These are phyloP conservation scores for Dryocosmus kuriphilus DNA, from an alignment of 2,888 invertebrate genomes.

Conservation along the genomic window DNA sequence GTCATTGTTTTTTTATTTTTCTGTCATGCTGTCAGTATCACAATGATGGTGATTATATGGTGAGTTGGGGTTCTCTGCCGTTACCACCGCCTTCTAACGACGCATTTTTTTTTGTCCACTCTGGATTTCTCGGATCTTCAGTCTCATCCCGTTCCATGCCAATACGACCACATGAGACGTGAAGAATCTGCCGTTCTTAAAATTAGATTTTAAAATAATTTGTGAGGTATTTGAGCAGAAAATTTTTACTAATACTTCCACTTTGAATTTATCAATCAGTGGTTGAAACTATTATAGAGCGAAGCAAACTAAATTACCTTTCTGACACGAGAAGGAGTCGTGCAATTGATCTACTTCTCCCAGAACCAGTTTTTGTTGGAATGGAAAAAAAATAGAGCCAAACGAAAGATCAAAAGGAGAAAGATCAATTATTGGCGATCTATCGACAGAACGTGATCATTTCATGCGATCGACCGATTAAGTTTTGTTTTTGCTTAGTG, in stretches of 20 bases:
- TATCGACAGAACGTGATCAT: constrained; percentile 18
- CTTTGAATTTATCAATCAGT: neutral
- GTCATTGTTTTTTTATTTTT: neutral
- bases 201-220: too few relatives aligned
- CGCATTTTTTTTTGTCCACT: constrained; percentile 10
- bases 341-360: too few relatives aligned
- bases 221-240: too few relatives aligned
- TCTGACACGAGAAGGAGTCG: too few relatives aligned
- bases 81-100: constrained; percentile 18
- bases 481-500: constrained; percentile 1
- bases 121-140: neutral
- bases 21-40: constrained; percentile 46
- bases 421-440: constrained; percentile 18
- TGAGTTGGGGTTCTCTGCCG: constrained; percentile 44
- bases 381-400: constrained; percentile 11
- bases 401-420: constrained; percentile 6
- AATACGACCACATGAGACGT: neutral
- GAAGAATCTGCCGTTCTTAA: neutral
- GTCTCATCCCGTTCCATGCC: neutral
- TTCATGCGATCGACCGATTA: constrained; percentile 28
- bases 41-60: constrained; percentile 50
- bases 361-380: neutral
- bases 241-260: neutral
- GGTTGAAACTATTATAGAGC: neutral
- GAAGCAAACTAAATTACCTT: neutral